Evolutionary conservation across 2,888 invertebrate genomes (phyloP), one percentile per base, ranked within the genome.

Genomic region (Ferrisia virgata): DNA sequence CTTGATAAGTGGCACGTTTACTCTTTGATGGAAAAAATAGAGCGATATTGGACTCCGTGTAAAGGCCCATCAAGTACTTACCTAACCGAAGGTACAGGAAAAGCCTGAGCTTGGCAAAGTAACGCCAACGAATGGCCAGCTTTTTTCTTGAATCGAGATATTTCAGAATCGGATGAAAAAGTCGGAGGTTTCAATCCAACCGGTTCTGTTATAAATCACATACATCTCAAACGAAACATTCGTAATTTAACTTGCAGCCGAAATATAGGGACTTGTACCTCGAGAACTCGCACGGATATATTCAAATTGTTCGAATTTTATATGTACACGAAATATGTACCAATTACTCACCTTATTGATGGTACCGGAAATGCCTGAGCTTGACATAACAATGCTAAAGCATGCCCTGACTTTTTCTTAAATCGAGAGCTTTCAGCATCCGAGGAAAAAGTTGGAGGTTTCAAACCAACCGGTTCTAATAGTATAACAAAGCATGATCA

Each of bases 331-430:
- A n/a, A 33, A 31, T 33, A 3, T 1, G 15, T 69, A 1, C n/a
- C 6, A 25, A n/a, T 6, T 39, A 85, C 85, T 82, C 89, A 91
- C 91, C 90, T 90, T 88, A 89, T 89, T 81, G 88, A 87, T 87
- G 94, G 94, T 87, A 93, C 91, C 79, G 94, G 94, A 88, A 91
- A 92, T 87, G 92, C 92, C 89, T 93, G 93, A 85, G 92, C 93
- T 88, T 92, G 92, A 90, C 93, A 93, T 85, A 92, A 91, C 86
- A 93, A 90, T 79, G 92, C 92, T 88, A 94, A 91, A 88, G 87
- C 86, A 79, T 87, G 87, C 0, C 87, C 87, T 40, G 79, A 87
- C 72, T 79, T 84, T 86, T 91, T 90, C 87, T 91, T 90, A 89
- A 91, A 92, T 89, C 90, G 91, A 81, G 90, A 90, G 88, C 91